A percentile compares a stretch with the other conserved stretches of the same genome.
phyloP scores from a whole-genome alignment of 2,113 vertebrate genomes.

The Toxotes chatareus region DNA sequence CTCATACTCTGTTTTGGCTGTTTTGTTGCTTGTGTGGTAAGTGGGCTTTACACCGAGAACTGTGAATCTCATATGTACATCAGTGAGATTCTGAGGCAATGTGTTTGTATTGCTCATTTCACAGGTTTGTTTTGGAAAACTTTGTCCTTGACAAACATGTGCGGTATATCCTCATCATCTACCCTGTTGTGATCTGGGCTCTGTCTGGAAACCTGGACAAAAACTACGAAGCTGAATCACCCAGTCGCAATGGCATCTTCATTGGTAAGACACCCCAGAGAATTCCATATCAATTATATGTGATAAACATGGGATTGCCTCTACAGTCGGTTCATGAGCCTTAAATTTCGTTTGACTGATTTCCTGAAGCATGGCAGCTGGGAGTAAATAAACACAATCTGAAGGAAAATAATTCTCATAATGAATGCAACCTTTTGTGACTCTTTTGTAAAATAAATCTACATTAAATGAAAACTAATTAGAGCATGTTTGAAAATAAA shows the following conservation, averaged over 20 bases:
- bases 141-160: slow-evolving; percentile 68
- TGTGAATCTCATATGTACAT: not conserved
- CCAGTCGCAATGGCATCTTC: slow-evolving; percentile 63
- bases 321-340: not conserved
- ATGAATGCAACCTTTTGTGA: no score
- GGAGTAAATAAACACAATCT: slow-evolving; percentile 6
- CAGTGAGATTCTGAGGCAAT: not conserved
- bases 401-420: not conserved
- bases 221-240: slow-evolving; percentile 63
- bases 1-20: slow-evolving; percentile 81
- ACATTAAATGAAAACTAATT: not conserved
- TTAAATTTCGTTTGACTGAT: not conserved
- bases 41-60: not conserved
- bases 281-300: not conserved
- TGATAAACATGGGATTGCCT: not conserved
- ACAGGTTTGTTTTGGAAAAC: slow-evolving; percentile 76
- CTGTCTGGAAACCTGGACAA: slow-evolving; percentile 73
- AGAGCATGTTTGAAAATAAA: not conserved
- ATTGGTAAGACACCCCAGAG: slow-evolving; percentile 60
- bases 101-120: not conserved
- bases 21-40: slow-evolving; percentile 83
- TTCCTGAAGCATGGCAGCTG: not conserved
- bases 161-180: slow-evolving; percentile 66
- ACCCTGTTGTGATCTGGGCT: slow-evolving; percentile 75
- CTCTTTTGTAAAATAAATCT: not conserved